Percentiles rank a stretch among this genome's conserved stretches.
phyloP scores from a whole-genome alignment of 2,888 invertebrate genomes.

The Phaedon cochleariae region DNA sequence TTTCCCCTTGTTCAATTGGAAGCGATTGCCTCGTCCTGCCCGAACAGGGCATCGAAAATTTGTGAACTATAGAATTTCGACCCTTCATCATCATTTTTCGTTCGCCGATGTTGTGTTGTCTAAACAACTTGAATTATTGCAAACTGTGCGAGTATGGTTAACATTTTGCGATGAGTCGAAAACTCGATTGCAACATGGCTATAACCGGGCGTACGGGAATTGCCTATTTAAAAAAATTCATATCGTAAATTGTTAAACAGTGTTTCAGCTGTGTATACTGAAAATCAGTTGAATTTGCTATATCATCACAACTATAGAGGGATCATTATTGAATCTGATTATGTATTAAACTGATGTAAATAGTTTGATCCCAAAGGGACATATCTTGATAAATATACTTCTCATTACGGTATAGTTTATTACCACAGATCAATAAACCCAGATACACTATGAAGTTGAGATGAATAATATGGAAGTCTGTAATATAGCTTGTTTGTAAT shows the following conservation, averaged over 20 bases:
- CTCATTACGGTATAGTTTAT: no score
- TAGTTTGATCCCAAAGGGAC: no score
- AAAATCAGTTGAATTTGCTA: not conserved
- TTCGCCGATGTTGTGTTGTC: not conserved
- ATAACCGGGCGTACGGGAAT: not conserved
- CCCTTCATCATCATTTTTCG: slow-evolving; percentile 2
- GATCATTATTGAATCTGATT: not conserved
- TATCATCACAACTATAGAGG: not conserved
- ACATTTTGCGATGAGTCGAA: not conserved
- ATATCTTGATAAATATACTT: no score
- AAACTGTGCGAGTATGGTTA: not conserved
- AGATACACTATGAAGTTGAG: no score
- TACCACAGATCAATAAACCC: no score
- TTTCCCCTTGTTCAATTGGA: slow-evolving; percentile 4
- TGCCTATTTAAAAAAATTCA: not conserved
- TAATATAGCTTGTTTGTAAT: no score
- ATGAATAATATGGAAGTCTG: no score
- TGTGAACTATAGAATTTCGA: not conserved
- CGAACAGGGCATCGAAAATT: not conserved
- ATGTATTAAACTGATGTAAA: no score
- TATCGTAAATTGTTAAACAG: not conserved
- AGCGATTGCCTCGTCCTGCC: not conserved
- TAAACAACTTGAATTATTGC: not conserved
- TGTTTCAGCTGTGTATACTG: not conserved
- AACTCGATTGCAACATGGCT: not conserved